Conservation (phyloP, 2,113 vertebrate genomes). For the Erythrolamprus reginae region DNA sequence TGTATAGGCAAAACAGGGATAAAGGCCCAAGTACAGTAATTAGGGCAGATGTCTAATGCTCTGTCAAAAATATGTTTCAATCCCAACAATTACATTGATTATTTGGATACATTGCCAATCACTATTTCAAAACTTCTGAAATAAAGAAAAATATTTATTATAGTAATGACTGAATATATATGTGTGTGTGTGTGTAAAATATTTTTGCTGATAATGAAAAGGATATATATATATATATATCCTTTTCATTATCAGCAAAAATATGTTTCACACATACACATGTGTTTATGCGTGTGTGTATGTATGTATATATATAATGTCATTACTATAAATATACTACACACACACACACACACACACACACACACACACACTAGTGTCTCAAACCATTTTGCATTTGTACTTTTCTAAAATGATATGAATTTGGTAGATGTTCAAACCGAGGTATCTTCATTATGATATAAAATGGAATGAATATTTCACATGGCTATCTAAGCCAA, state of each 20-base stretch:
- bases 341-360: too few relatives aligned
- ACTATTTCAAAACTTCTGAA: neutral
- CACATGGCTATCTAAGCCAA: neutral
- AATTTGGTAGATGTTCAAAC: constrained; percentile 39
- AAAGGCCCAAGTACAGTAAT: neutral
- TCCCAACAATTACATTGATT: neutral
- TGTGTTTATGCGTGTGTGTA: too few relatives aligned
- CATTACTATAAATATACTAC: too few relatives aligned
- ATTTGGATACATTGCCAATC: neutral
- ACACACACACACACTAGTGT: neutral
- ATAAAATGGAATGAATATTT: constrained; percentile 6
- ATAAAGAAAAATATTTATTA: neutral
- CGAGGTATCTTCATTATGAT: neutral
- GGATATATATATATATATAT: too few relatives aligned
- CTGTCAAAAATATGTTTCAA: neutral
- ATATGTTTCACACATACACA: too few relatives aligned
- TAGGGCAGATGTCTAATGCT: neutral
- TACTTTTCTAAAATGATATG: constrained; percentile 26
- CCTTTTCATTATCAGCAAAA: too few relatives aligned
- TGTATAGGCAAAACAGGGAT: neutral
- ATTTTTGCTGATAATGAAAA: too few relatives aligned
- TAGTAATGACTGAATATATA: neutral
- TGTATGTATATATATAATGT: too few relatives aligned
- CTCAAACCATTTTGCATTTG: constrained; percentile 3
- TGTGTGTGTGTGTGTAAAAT: too few relatives aligned